These are phyloP conservation scores for Omphaloscelis lunosa DNA, from an alignment of 2,888 invertebrate genomes.

Conservation along the genomic window DNA sequence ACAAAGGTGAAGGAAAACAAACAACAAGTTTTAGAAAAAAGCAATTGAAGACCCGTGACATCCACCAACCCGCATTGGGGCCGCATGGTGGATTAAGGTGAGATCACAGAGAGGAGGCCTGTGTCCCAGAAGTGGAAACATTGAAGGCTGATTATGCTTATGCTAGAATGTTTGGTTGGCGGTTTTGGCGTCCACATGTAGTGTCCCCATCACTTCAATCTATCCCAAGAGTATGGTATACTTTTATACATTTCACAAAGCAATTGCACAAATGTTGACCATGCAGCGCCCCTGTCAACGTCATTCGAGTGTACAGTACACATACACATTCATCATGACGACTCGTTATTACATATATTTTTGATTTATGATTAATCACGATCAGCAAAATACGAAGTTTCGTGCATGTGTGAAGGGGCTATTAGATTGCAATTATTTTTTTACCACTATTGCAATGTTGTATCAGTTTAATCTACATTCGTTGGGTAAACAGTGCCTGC, in stretches of 20 bases:
- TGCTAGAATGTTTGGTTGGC: background rate
- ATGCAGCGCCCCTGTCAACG: too few species aligned
- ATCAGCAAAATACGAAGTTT: too few species aligned
- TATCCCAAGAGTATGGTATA: background rate
- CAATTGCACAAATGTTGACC: background rate
- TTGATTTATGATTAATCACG: background rate
- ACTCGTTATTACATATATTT: background rate
- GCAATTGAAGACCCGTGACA: too few species aligned
- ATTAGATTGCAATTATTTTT: background rate
- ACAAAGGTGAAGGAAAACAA: too few species aligned
- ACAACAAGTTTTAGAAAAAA: too few species aligned
- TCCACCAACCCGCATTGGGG: too few species aligned
- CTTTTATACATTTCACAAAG: background rate
- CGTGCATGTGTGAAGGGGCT: background rate
- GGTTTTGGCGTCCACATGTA: background rate
- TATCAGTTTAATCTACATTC: background rate
- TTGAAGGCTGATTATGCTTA: too few species aligned
- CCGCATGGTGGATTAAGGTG: too few species aligned
- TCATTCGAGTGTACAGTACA: too few species aligned
- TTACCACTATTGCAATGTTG: background rate
- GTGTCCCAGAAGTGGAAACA: too few species aligned
- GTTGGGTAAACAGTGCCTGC: constrained; percentile 17
- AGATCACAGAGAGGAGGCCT: too few species aligned
- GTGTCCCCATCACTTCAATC: background rate
- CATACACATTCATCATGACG: background rate